Base-by-base conservation (phyloP, 2,888 invertebrate species). In the Linnaemya tessellans region DNA sequence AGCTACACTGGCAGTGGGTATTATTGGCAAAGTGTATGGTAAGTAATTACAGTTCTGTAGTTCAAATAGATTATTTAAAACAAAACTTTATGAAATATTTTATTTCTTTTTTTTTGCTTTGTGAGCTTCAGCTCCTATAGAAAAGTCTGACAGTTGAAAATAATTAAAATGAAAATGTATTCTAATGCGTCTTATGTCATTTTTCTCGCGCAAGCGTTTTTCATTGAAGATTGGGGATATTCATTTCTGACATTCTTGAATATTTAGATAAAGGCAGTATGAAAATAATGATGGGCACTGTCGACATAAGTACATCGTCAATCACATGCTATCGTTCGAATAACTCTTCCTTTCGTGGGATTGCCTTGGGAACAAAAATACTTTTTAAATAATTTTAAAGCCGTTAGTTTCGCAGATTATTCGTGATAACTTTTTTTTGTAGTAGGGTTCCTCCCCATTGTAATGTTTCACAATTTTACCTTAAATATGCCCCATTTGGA, bases 1-100 rank as follows among this genome's bases (percentile, higher is more conserved):
- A 88, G 92, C 93, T 67, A 88, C 92, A 49, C 89, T 94, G 79
- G 93, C 94, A 82, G 93, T 94, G 87, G 93, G 93, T 86, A 93
- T 94, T 90, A 93, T 94, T 87, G 93, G 94, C 78, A 94, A 94
- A 92, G 93, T 93, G 49, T 94, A 93, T 88, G 94, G 94, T 92
- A 89, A 91, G 92, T 91, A 70, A 2, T 18, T 11, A 54, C 41
- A 38, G n/a, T 18, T 30, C 4, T 30, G 30, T 25, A 51, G 0
- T 3, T 38, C 8, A 15, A 35, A 30, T 35, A 54, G 22, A 10
- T 38, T n/a, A 15, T 60, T 58, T n/a, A 51, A 22, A 62, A 13
- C 41, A 38, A 60, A 58, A 38, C 5, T 30, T 30, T 30, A 30
- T 5, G 5, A 2, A 5, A 30, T 30, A 3, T 30, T 5, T 67